A percentile compares a stretch with the other conserved stretches of the same genome.
Evolutionary conservation across 35 echinoderm and acorn worm genomes (phyloP).

Genomic region (Lytechinus pictus): DNA sequence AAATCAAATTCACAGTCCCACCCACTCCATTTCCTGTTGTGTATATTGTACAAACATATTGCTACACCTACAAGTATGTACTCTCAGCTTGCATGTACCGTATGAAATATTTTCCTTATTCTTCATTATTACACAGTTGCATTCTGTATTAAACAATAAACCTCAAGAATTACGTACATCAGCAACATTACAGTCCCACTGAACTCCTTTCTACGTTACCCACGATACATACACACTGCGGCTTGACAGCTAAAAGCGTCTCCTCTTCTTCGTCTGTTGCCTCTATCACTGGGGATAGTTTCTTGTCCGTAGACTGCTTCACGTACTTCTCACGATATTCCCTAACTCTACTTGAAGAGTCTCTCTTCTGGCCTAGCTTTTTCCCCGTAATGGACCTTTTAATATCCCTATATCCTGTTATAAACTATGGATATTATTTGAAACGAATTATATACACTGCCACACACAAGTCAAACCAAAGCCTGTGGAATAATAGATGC

Average conservation of each 20-base stretch:
- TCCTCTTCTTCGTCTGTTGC: slow-evolving; percentile 7
- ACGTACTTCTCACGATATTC: not conserved
- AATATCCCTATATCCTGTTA: slow-evolving; percentile 25
- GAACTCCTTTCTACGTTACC: not conserved
- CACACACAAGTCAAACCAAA: too few relatives aligned
- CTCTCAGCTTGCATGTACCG: not conserved
- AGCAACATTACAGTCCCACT: not conserved
- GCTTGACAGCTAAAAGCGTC: not conserved
- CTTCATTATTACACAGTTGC: too few relatives aligned
- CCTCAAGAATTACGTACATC: too few relatives aligned
- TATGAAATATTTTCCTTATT: too few relatives aligned
- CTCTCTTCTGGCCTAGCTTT: not conserved
- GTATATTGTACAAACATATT: not conserved
- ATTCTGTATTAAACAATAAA: too few relatives aligned
- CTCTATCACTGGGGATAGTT: slow-evolving; percentile 36
- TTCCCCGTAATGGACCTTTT: not conserved
- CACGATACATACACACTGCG: not conserved
- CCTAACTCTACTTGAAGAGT: not conserved
- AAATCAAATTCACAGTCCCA: not conserved
- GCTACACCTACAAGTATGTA: not conserved
- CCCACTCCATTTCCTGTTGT: not conserved
- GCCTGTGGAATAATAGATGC: too few relatives aligned
- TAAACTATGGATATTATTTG: not conserved
- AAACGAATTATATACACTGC: too few relatives aligned
- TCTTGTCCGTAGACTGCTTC: not conserved